Percentiles rank a stretch among this genome's conserved stretches.
Evolutionary conservation across 2,888 invertebrate genomes (phyloP).

Genomic region (Zygogramma bicolorata): DNA sequence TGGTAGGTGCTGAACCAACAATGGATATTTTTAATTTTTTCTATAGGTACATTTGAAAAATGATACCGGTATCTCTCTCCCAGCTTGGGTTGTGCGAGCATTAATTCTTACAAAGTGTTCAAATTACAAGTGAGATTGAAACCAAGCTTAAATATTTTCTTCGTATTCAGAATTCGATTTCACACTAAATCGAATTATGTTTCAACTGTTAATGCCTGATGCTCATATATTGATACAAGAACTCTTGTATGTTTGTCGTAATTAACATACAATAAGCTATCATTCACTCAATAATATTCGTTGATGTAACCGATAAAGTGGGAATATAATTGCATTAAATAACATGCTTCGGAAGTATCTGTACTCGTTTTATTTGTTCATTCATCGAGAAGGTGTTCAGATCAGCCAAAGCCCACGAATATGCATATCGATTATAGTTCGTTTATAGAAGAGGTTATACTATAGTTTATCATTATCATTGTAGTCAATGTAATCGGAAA

Average conservation of each 20-base stretch:
- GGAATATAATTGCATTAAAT: conserved; percentile 36
- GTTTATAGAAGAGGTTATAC: neutral
- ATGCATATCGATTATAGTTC: too few relatives aligned
- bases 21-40: too few relatives aligned
- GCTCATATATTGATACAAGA: conserved; percentile 19
- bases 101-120: too few relatives aligned
- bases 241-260: conserved; percentile 28
- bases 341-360: neutral
- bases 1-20: too few relatives aligned
- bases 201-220: neutral
- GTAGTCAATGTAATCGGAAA: too few relatives aligned
- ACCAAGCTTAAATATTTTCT: too few relatives aligned
- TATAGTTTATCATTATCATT: neutral
- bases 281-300: conserved; percentile 36
- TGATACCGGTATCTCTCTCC: too few relatives aligned
- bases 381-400: neutral
- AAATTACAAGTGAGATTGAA: too few relatives aligned
- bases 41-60: too few relatives aligned
- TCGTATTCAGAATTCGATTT: too few relatives aligned
- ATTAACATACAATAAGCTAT: conserved; percentile 46
- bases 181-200: neutral
- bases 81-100: too few relatives aligned
- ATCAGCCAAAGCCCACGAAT: neutral
- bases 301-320: conserved; percentile 31
- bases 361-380: neutral